Conservation (phyloP, 2,888 invertebrate species). For the Drosophila merina region DNA sequence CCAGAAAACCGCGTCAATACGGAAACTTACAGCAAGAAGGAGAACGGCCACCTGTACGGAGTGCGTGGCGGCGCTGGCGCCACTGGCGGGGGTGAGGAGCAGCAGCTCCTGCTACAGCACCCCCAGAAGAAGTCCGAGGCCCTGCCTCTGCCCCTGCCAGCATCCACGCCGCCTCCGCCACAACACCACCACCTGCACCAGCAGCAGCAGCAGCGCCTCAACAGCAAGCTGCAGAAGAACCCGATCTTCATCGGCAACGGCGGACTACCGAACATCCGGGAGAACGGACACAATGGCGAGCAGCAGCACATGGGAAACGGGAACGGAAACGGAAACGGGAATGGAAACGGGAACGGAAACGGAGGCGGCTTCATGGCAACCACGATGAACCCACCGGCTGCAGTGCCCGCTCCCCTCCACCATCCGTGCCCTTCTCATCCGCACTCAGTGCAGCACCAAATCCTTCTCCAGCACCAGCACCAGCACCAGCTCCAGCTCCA, state of each 20-base stretch:
- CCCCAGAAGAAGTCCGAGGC: constrained; percentile 62
- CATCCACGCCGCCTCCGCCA: constrained; percentile 11
- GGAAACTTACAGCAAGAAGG: constrained; percentile 82
- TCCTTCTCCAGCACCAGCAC: constrained; percentile 53
- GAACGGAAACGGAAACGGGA: background rate
- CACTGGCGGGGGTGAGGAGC: constrained; percentile 66
- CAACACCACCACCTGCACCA: constrained; percentile 81
- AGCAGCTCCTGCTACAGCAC: constrained; percentile 71
- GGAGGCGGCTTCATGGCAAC: constrained; percentile 20
- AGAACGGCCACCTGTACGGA: constrained; percentile 73
- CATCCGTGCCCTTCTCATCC: constrained; percentile 47
- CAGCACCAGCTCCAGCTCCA: constrained; percentile 57
- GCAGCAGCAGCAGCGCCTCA: constrained; percentile 81
- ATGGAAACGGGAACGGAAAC: background rate
- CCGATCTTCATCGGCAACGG: constrained; percentile 81
- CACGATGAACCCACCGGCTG: constrained; percentile 51
- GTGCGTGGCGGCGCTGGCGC: constrained; percentile 54
- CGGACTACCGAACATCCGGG: constrained; percentile 82
- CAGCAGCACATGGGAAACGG: constrained; percentile 38
- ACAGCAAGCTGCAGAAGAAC: constrained; percentile 81
- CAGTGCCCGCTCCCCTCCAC: constrained; percentile 42
- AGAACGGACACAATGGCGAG: constrained; percentile 74
- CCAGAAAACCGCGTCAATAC: constrained; percentile 82
- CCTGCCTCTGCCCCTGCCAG: constrained; percentile 11
- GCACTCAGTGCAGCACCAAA: constrained; percentile 50